Base-by-base conservation (phyloP, 2,888 invertebrate genomes). In the Noctuana brunneofusca region DNA sequence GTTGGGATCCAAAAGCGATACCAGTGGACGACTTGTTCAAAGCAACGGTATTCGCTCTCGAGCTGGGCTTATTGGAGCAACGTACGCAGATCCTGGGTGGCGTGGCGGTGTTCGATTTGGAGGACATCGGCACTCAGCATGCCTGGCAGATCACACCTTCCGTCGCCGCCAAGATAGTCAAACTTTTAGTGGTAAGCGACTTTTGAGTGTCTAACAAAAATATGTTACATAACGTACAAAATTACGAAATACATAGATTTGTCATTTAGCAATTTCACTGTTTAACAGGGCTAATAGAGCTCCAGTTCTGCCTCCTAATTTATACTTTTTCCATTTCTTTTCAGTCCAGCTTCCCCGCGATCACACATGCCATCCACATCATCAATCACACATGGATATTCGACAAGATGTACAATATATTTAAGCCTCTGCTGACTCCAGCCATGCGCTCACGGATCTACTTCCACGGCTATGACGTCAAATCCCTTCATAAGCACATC, bases 341-440 rank as follows among this genome's bases (percentile, higher is more conserved):
- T 8, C 83, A 95, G 95, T 94, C 95, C 0, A 93, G 95, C 58
- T 95, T 95, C 79, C 96, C 96, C 0, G 92, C 96, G 75, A 94
- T 93, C 56, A 95, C 95, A 0, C 88, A 95, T 68, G 95, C 96
- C 0, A 93, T 96, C 62, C 96, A 97, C 83, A 93, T 97, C 56
- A 92, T 96, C 35, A 95, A 96, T 79, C 95, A 96, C 77, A 95
- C 96, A 0, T 96, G 96, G 96, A 83, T 96, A 6, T 96, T 96
- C 78, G 96, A 96, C 80, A 94, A 95, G 67, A 94, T 95, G 56
- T 96, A 94, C 80, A 94, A 93, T 68, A 93, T 96, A 16, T 96
- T 97, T 82, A 96, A 95, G 72, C 96, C 96, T 0, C 88, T 97
- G 22, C 84, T 97, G 22, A 94, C 94, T 74, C 83, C 93, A 0